A percentile compares a stretch with the other conserved stretches of the same genome.
These are phyloP conservation scores for Harpagoxenus sublaevis DNA, from an alignment of 2,888 invertebrate genomes.

Conservation along the genomic window DNA sequence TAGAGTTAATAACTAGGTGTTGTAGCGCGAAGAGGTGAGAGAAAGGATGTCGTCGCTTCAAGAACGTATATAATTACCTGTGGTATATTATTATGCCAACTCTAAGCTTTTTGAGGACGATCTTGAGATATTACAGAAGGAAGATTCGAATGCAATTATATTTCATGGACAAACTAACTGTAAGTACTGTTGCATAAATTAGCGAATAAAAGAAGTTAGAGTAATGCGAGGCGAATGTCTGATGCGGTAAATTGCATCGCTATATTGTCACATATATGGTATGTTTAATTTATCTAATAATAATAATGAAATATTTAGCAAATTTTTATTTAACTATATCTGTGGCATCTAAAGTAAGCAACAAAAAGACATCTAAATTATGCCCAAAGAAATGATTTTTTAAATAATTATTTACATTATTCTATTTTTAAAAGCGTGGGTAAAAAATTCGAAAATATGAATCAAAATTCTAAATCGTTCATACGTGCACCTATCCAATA, in stretches of 20 bases:
- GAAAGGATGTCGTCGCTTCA: slow-evolving; percentile 37
- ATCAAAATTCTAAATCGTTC: background rate
- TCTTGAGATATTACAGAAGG: slow-evolving; percentile 16
- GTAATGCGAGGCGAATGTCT: background rate
- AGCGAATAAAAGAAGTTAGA: background rate
- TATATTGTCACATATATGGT: background rate
- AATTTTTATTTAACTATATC: slow-evolving; percentile 1
- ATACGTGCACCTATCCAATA: background rate
- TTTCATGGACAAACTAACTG: background rate
- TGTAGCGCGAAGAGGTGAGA: slow-evolving; percentile 21
- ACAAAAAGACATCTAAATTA: background rate
- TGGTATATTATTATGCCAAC: slow-evolving; percentile 46
- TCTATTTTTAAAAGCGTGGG: background rate
- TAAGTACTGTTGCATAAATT: background rate
- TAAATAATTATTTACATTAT: background rate
- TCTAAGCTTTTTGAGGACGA: slow-evolving; percentile 59
- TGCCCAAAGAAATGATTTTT: background rate
- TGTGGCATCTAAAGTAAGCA: background rate
- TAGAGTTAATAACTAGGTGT: slow-evolving; percentile 32
- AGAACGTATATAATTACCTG: slow-evolving; percentile 43
- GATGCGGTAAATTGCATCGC: background rate
- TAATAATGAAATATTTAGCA: background rate
- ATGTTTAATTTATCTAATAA: background rate
- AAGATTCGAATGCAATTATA: background rate
- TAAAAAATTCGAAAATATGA: background rate